Evolutionary conservation across 1,140 invertebrate species (phyloP).

Genomic region (Idris sp.): DNA sequence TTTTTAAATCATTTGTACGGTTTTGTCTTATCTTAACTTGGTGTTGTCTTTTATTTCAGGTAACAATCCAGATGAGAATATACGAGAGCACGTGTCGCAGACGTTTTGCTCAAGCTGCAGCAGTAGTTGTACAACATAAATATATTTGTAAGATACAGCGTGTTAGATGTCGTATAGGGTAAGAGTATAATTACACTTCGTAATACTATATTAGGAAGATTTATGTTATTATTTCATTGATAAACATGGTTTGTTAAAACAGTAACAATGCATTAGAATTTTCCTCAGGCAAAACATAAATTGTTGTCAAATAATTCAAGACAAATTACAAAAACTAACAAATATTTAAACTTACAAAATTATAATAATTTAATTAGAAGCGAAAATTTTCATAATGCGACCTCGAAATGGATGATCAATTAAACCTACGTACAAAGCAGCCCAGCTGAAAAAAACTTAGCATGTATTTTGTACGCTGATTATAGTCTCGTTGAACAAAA

Average conservation of each 20-base stretch:
- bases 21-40: constrained; percentile 17
- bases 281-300: too few species aligned
- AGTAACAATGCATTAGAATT: too few species aligned
- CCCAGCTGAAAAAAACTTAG: constrained; percentile 21
- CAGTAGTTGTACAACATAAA: constrained; percentile 20
- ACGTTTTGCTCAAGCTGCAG: constrained; percentile 23
- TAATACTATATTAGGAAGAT: constrained; percentile 26
- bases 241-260: neutral
- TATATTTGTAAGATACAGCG: constrained; percentile 36
- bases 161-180: constrained; percentile 23
- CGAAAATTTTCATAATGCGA: too few species aligned
- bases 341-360: too few species aligned
- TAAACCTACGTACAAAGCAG: constrained; percentile 22
- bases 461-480: constrained; percentile 25
- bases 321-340: too few species aligned
- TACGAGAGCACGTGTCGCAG: constrained; percentile 27
- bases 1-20: too few species aligned
- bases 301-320: too few species aligned
- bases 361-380: too few species aligned
- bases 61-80: constrained; percentile 45
- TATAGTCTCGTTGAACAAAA: constrained; percentile 37
- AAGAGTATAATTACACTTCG: constrained; percentile 21
- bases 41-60: neutral
- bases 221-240: constrained; percentile 11
- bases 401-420: constrained; percentile 22